Base-by-base conservation (phyloP, 2,888 invertebrate species). In the Melipona beecheii region DNA sequence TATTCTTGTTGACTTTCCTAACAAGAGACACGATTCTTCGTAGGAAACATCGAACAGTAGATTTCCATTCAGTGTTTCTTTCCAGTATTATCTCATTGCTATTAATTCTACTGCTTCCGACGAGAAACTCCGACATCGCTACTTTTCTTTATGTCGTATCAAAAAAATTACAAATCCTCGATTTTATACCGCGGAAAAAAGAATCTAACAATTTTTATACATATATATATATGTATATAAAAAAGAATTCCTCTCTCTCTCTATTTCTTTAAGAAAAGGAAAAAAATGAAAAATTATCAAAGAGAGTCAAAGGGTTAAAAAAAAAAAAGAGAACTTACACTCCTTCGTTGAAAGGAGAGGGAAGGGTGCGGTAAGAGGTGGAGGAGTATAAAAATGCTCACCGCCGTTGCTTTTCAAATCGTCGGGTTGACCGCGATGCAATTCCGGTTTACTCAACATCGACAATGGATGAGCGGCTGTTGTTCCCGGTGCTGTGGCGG, bases 341-440 rank as follows among this genome's bases (percentile, higher is more conserved):
- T 68, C 4, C 19, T 68, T 19, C 4, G 27, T 11, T 9, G 21
- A 13, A 69, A 6, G 6, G 0, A 17, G 19, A 19, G 43, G 24
- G 11, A 17, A 43, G 31, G 27, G 43, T 2, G 52, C 19, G 52
- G 52, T 9, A 52, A 64, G 4, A 64, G 36, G 19, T 64, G 9
- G n/a, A 2, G 54, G 3, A 31, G 31, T 5, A 31, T 21, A 17
- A 21, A 3, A 69, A 54, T 15, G 95, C 96, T 96, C 94, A 97
- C 97, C 97, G 95, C 97, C 97, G 89, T 96, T 96, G 92, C 97
- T 97, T 94, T 97, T 97, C 90, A 97, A 96, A 93, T 97, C 97
- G 84, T 97, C 96, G 77, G 97, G 96, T 82, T 93, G 94, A n/a
- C 91, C 92, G 90, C 97, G 95, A 94, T 97, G 97, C 81, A 97